Conservation (phyloP, 2,797 vertebrate species). For the Rousettus madagascariensis region DNA sequence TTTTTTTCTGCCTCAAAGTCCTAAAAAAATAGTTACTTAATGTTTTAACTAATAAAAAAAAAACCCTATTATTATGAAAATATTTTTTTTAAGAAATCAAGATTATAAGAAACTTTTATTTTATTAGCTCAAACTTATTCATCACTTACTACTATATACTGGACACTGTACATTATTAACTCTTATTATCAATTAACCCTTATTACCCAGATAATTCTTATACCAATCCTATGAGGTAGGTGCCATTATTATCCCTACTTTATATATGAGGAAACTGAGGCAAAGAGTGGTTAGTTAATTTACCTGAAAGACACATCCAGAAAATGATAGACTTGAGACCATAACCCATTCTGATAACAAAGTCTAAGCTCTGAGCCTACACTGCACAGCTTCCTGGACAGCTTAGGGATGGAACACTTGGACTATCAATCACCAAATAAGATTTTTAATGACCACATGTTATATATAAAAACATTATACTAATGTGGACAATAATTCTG, state of each 20-base stretch:
- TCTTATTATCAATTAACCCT: neutral
- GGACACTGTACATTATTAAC: neutral
- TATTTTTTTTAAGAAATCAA: neutral
- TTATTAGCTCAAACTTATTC: neutral
- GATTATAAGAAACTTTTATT: neutral
- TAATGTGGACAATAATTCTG: neutral
- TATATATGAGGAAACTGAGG: neutral
- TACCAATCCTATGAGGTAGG: neutral
- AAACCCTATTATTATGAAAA: neutral
- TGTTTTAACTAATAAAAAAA: neutral
- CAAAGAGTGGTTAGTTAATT: neutral
- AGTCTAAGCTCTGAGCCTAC: neutral
- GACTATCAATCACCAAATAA: neutral
- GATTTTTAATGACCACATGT: neutral
- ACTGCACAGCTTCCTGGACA: neutral
- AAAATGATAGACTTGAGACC: neutral
- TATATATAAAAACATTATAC: neutral
- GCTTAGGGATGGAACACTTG: neutral
- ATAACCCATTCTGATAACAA: neutral
- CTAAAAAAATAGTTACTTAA: neutral
- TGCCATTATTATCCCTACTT: neutral
- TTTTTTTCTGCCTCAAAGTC: neutral
- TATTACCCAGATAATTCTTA: neutral
- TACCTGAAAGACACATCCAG: neutral
- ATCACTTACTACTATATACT: neutral